Evolutionary conservation across 1,140 invertebrate genomes (phyloP).

Genomic region (Polyergus mexicanus): DNA sequence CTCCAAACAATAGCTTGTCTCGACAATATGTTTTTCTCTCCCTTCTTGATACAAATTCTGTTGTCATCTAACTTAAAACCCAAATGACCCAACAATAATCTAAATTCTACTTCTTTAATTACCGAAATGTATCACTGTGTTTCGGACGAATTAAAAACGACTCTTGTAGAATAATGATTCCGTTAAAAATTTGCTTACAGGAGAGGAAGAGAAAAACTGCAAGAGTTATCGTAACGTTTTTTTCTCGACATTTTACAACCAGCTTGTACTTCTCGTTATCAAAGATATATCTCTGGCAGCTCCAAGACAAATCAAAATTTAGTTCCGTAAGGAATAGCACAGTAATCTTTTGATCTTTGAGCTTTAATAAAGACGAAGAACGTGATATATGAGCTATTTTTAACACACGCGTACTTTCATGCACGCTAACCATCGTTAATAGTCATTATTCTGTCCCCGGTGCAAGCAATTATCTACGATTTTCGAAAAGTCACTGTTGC

Average conservation of each 20-base stretch:
- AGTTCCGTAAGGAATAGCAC: conserved; percentile 38
- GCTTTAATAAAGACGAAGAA: conserved; percentile 53
- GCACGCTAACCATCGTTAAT: conserved; percentile 36
- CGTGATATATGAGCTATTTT: conserved; percentile 30
- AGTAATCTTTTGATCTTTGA: conserved; percentile 43
- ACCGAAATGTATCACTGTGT: not conserved
- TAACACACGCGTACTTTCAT: conserved; percentile 35
- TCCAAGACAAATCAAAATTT: conserved; percentile 45
- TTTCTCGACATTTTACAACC: not conserved
- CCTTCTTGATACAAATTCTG: conserved; percentile 16
- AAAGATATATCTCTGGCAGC: conserved; percentile 13
- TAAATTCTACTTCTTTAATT: not conserved
- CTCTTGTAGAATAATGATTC: not conserved
- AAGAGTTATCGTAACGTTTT: conserved; percentile 21
- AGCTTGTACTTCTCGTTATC: conserved; percentile 15
- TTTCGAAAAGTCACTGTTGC: conserved; percentile 29
- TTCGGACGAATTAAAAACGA: not conserved
- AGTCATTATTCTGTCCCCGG: conserved; percentile 16
- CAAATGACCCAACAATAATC: not conserved
- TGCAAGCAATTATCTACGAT: conserved; percentile 34
- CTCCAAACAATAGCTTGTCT: conserved; percentile 20
- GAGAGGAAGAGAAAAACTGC: conserved; percentile 45
- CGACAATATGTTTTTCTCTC: conserved; percentile 38
- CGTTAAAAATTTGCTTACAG: not conserved
- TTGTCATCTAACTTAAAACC: not conserved